A percentile compares a stretch with the other conserved stretches of the same genome.
These are phyloP conservation scores for Heliothis subflexa DNA, from an alignment of 1,140 invertebrate genomes.

Conservation along the genomic window DNA sequence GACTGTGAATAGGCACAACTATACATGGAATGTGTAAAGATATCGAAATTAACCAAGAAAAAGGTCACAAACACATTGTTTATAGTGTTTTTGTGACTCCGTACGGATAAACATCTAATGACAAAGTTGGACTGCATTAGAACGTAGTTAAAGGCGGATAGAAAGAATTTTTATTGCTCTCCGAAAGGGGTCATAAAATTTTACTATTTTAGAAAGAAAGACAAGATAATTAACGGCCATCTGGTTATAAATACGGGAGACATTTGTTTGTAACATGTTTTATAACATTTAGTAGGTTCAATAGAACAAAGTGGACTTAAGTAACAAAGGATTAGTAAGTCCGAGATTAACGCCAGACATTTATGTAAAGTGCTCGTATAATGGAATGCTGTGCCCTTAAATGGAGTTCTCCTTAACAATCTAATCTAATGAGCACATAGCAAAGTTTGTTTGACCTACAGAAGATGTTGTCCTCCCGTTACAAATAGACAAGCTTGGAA, in stretches of 20 bases:
- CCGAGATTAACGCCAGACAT: not conserved
- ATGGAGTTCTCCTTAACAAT: slow-evolving; percentile 32
- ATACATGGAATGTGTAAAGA: slow-evolving; percentile 52
- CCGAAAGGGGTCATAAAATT: slow-evolving; percentile 75
- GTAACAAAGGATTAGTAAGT: slow-evolving; percentile 12
- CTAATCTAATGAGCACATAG: slow-evolving; percentile 41
- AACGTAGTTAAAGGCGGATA: slow-evolving; percentile 69
- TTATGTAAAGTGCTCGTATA: slow-evolving; percentile 15
- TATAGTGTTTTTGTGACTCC: slow-evolving; percentile 67
- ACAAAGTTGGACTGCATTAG: slow-evolving; percentile 64
- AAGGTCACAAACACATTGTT: slow-evolving; percentile 59
- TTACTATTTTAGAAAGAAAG: slow-evolving; percentile 68
- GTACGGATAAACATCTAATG: slow-evolving; percentile 73
- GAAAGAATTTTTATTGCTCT: slow-evolving; percentile 80
- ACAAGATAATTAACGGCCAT: slow-evolving; percentile 65
- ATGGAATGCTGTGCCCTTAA: slow-evolving; percentile 31
- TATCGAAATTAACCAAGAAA: slow-evolving; percentile 62
- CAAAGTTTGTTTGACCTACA: slow-evolving; percentile 43
- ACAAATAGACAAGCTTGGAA: slow-evolving; percentile 42
- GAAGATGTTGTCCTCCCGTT: slow-evolving; percentile 54
- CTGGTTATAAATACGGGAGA: slow-evolving; percentile 46
- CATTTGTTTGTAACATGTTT: slow-evolving; percentile 47
- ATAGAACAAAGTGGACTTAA: slow-evolving; percentile 21
- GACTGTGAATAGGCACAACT: slow-evolving; percentile 60
- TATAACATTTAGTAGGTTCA: slow-evolving; percentile 7